Evolutionary conservation across 2,888 invertebrate genomes (phyloP).

Genomic region (Drosophila emarginata): DNA sequence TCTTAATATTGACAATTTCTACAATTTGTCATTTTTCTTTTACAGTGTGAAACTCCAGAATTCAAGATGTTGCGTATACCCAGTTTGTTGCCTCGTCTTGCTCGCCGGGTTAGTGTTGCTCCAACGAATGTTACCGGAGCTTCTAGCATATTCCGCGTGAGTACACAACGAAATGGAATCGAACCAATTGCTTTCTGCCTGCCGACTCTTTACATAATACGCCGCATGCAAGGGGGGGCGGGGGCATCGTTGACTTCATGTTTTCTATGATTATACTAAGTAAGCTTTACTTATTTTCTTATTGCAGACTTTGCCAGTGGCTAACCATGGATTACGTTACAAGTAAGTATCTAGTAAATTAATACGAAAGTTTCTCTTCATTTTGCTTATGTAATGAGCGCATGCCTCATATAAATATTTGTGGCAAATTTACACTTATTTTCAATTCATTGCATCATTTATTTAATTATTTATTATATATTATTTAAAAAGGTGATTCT

Average conservation of each 20-base stretch:
- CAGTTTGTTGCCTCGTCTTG: conserved; percentile 76
- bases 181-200: background rate
- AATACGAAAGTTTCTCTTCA: background rate
- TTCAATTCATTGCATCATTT: conserved; percentile 32
- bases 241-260: conserved; percentile 43
- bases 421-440: background rate
- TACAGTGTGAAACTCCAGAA: conserved; percentile 19
- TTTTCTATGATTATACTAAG: conserved; percentile 13
- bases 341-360: conserved; percentile 72
- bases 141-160: conserved; percentile 81
- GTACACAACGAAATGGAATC: conserved; percentile 47
- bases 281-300: conserved; percentile 3
- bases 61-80: conserved; percentile 77
- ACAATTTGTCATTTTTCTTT: conserved; percentile 47
- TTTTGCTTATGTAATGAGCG: conserved; percentile 53
- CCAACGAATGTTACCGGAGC: conserved; percentile 59
- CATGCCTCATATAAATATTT: background rate
- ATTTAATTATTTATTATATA: too few species aligned
- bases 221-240: background rate
- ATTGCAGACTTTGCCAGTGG: conserved; percentile 66
- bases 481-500: too few species aligned
- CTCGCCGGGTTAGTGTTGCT: conserved; percentile 62
- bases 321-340: conserved; percentile 77
- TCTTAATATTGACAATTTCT: background rate
- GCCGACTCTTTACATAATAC: conserved; percentile 66